These are phyloP conservation scores for Gorsachius magnificus DNA, from an alignment of 2,797 vertebrate genomes.

Conservation along the genomic window DNA sequence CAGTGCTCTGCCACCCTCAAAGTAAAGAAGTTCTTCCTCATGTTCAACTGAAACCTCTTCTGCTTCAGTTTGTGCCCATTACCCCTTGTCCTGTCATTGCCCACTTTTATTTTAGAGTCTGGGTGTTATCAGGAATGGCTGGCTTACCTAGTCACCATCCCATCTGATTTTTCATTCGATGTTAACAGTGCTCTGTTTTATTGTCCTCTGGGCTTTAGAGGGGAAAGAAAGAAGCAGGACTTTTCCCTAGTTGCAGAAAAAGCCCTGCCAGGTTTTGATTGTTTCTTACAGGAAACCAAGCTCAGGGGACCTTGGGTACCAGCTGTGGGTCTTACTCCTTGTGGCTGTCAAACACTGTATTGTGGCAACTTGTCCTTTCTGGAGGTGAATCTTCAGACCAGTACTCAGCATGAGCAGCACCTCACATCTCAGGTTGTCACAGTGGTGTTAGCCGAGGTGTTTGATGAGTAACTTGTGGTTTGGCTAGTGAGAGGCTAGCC, in stretches of 20 bases:
- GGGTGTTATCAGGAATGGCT: background rate
- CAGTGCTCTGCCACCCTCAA: too few species aligned
- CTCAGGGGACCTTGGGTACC: background rate
- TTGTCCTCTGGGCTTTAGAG: background rate
- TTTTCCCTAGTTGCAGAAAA: background rate
- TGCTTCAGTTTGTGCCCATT: too few species aligned
- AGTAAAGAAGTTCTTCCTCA: too few species aligned
- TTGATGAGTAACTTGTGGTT: background rate
- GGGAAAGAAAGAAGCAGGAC: background rate
- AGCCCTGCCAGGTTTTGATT: background rate
- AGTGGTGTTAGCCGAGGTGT: background rate
- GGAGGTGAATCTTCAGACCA: background rate
- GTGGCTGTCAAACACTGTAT: accelerated
- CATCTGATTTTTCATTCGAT: background rate
- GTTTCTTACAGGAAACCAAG: background rate
- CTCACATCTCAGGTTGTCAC: background rate
- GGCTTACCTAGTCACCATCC: background rate
- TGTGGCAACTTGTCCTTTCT: background rate
- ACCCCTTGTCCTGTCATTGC: background rate
- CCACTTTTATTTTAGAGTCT: background rate
- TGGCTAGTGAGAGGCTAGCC: background rate
- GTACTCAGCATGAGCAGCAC: background rate
- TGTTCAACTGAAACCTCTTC: too few species aligned
- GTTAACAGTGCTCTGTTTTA: background rate
- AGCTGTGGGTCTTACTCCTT: background rate